Base-by-base conservation (phyloP, 2,797 vertebrate genomes). In the Oryzias sinensis region DNA sequence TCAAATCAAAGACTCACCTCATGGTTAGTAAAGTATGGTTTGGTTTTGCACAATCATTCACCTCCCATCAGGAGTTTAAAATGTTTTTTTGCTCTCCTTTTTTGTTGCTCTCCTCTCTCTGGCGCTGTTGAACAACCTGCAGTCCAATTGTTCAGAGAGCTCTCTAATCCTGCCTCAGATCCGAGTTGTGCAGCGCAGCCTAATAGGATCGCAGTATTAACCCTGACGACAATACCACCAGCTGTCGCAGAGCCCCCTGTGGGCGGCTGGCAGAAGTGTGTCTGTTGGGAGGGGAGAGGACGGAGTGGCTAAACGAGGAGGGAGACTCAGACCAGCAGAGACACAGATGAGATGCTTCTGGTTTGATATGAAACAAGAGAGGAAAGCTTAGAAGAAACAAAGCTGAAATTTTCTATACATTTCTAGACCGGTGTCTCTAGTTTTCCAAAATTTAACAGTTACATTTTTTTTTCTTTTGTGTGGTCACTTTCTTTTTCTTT, bases 101-200 rank as follows among this genome's bases (percentile, higher is more conserved):
- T 60, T 40, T 25, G 44, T 50, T 18, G 17, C 24, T 14, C 22
- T 43, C 43, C 20, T 49, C 14, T 44, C 62, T 75, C 72, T 49
- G 37, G 29, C 57, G 65, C 72, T 65, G 65, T 70, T 56, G 68
- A 82, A 81, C 85, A 90, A 88, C 88, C 84, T 56, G 45, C 75
- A 64, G 84, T 93, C 92, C 92, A 96, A 94, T 96, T 96, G 95
- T 94, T 92, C 90, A 92, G 92, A 93, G 91, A 91, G 87, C 81
- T 84, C 88, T 90, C 86, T 98, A 98, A 98, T 97, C 96, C 94
- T 90, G 92, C 92, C 93, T 88, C 81, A 85, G 90, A 92, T 90
- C 91, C 87, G 81, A 89, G 85, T 86, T 84, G 83, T 84, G 86
- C 84, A 83, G 80, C 59, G 27, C 57, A 5, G 77, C 81, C 82